Evolutionary conservation across 1,140 invertebrate genomes (phyloP).

Genomic region (Mya arenaria): DNA sequence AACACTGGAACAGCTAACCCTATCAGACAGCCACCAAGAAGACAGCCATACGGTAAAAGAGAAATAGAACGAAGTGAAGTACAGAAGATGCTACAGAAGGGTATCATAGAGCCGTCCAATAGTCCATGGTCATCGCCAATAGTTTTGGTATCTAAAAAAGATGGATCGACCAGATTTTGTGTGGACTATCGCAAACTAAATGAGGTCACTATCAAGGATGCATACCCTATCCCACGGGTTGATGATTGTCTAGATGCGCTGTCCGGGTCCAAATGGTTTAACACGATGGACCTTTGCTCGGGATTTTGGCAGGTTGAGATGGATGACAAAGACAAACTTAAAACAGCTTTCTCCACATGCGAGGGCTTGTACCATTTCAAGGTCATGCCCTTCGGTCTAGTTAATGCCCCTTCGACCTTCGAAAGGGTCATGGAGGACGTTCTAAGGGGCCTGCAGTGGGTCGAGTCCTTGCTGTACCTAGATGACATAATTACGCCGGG

Average conservation of each 20-base stretch:
- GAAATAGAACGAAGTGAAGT: slow-evolving; percentile 5
- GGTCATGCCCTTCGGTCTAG: too few species aligned
- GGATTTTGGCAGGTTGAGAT: slow-evolving; percentile 28
- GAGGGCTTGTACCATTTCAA: neutral
- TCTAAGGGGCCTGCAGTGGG: neutral
- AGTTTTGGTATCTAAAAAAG: slow-evolving; percentile 1
- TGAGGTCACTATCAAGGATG: slow-evolving; percentile 32
- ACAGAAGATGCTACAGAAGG: neutral
- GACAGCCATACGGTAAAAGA: neutral
- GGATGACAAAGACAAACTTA: too few species aligned
- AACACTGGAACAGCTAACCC: neutral
- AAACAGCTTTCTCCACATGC: neutral
- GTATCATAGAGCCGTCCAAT: neutral
- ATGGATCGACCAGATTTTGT: slow-evolving; percentile 1
- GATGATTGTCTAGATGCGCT: slow-evolving; percentile 55
- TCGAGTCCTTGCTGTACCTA: slow-evolving; percentile 1
- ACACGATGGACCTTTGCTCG: neutral
- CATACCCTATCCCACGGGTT: slow-evolving; percentile 59
- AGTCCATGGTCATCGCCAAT: neutral
- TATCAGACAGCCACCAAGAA: neutral
- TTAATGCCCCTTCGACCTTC: too few species aligned
- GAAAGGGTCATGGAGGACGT: neutral
- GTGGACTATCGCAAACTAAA: too few species aligned
- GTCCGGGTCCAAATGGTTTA: neutral
- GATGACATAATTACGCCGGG: slow-evolving; percentile 10